Percentiles rank a stretch among this genome's conserved stretches.
These are phyloP conservation scores for Neodiprion fabricii DNA, from an alignment of 1,140 invertebrate species.

Conservation along the genomic window DNA sequence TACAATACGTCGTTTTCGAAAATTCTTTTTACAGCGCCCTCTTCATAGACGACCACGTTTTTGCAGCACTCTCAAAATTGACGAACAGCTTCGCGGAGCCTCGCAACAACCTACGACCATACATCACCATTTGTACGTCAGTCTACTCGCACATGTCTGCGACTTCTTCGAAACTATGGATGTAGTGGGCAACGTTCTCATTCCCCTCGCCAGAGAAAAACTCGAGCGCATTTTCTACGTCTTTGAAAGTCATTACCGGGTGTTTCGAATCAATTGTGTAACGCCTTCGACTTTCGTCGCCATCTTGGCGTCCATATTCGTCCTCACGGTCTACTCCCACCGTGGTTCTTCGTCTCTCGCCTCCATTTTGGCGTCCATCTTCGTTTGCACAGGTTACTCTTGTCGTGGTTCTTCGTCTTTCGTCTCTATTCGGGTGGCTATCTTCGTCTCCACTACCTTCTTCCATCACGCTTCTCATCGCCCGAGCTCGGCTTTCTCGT, in stretches of 20 bases:
- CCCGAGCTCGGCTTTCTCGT: background rate
- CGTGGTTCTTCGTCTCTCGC: background rate
- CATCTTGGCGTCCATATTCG: constrained; percentile 1
- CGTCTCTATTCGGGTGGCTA: background rate
- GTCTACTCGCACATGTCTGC: constrained; percentile 35
- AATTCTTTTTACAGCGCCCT: constrained; percentile 27
- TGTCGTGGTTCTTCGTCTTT: background rate
- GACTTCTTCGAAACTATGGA: constrained; percentile 35
- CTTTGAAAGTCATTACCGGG: constrained; percentile 22
- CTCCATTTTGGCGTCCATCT: background rate
- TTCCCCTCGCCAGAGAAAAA: constrained; percentile 32
- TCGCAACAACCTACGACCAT: constrained; percentile 23
- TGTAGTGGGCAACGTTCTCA: constrained; percentile 27
- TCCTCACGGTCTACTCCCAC: background rate
- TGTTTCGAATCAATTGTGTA: constrained; percentile 6
- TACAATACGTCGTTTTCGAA: constrained; percentile 18
- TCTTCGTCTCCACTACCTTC: constrained; percentile 14
- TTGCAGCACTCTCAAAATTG: constrained; percentile 21
- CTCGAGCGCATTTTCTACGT: constrained; percentile 34
- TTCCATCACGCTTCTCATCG: background rate
- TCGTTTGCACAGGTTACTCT: background rate
- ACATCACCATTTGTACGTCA: constrained; percentile 26
- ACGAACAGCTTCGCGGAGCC: constrained; percentile 32
- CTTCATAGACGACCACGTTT: constrained; percentile 28
- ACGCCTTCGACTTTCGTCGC: constrained; percentile 8